A percentile compares a stretch with the other conserved stretches of the same genome.
Conservation (phyloP, 1,140 invertebrate genomes). For the Pseudobourletiella spinata region DNA sequence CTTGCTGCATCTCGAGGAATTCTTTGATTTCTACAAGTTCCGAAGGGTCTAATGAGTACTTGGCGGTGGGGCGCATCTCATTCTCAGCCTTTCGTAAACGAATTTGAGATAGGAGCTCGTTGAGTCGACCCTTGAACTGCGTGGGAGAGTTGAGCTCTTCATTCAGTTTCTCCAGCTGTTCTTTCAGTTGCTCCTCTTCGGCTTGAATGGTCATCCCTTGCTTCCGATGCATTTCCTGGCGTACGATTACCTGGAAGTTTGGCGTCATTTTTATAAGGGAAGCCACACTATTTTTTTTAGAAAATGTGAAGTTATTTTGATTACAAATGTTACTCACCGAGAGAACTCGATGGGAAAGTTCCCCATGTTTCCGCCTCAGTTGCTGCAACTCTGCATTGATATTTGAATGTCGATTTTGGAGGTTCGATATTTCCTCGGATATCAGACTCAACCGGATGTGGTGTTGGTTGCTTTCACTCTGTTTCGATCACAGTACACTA, state of each 20-base stretch:
- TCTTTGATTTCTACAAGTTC: conserved; percentile 26
- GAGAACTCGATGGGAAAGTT: conserved; percentile 66
- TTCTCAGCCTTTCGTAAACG: conserved; percentile 47
- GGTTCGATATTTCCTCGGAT: conserved; percentile 60
- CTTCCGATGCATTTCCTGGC: conserved; percentile 76
- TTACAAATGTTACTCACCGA: conserved; percentile 51
- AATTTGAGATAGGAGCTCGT: conserved; percentile 79
- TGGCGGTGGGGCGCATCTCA: not conserved
- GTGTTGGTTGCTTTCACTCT: conserved; percentile 70
- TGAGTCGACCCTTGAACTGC: conserved; percentile 83
- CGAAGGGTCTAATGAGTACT: conserved; percentile 21
- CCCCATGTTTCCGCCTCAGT: conserved; percentile 60
- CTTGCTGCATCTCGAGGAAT: conserved; percentile 25
- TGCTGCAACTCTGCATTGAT: conserved; percentile 63
- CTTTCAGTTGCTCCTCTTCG: conserved; percentile 77
- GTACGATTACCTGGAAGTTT: conserved; percentile 69
- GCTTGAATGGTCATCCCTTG: conserved; percentile 72
- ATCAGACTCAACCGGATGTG: conserved; percentile 63
- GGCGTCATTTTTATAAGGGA: too few species aligned
- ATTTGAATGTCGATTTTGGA: conserved; percentile 61
- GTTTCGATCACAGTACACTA: too few species aligned
- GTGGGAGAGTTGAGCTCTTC: conserved; percentile 79
- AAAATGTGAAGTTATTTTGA: too few species aligned
- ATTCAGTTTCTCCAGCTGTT: conserved; percentile 73
- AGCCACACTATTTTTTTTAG: too few species aligned